These are phyloP conservation scores for Cosmia trapezina DNA, from an alignment of 2,888 invertebrate species.

Conservation along the genomic window DNA sequence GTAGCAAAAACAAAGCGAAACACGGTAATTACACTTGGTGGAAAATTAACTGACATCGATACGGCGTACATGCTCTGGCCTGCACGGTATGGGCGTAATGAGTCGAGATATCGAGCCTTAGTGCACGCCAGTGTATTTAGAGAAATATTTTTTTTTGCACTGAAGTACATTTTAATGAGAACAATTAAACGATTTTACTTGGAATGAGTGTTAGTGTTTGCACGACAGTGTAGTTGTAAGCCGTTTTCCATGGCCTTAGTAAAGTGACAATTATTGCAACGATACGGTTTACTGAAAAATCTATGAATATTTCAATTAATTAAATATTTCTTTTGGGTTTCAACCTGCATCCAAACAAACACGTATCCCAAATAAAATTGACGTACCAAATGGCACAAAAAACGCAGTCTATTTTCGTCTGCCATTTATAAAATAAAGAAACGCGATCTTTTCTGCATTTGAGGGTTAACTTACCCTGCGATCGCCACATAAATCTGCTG, in stretches of 20 bases:
- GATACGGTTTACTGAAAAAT: neutral
- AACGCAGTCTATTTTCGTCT: constrained; percentile 78
- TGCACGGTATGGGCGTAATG: constrained; percentile 82
- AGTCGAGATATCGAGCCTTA: constrained; percentile 82
- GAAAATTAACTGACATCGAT: constrained; percentile 90
- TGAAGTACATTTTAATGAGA: constrained; percentile 59
- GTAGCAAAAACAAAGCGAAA: constrained; percentile 90
- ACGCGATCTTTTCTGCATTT: constrained; percentile 86
- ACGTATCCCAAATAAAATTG: constrained; percentile 23
- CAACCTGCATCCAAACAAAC: neutral
- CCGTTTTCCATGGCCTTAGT: neutral
- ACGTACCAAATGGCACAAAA: constrained; percentile 56
- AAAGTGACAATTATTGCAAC: neutral
- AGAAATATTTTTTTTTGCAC: constrained; percentile 58
- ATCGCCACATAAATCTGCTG: constrained; percentile 85
- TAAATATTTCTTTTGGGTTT: neutral
- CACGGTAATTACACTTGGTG: constrained; percentile 89
- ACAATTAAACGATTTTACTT: constrained; percentile 51
- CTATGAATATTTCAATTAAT: neutral
- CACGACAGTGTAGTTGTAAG: constrained; percentile 14
- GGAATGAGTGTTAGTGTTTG: constrained; percentile 35
- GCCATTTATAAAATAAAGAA: constrained; percentile 88
- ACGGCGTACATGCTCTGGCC: constrained; percentile 81
- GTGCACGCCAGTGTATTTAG: constrained; percentile 79
- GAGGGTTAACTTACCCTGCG: constrained; percentile 81